Evolutionary conservation across 1,140 invertebrate species (phyloP).

Genomic region (Gonatopus flavifemur): DNA sequence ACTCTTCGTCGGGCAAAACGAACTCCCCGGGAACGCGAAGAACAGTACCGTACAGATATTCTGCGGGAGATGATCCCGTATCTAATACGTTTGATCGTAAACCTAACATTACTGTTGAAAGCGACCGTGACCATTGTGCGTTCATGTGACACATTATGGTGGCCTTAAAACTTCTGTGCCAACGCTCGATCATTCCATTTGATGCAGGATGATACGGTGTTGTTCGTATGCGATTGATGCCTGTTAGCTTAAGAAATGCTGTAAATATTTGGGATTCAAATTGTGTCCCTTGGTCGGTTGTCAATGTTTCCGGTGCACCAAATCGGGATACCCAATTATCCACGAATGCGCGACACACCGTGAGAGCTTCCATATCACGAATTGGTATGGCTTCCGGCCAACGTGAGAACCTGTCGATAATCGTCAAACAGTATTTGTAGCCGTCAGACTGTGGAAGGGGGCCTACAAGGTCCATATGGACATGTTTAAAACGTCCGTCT

Average conservation of each 20-base stretch:
- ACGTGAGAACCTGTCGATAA: not conserved
- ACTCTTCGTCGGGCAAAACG: constrained; percentile 9
- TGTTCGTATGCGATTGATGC: constrained; percentile 5
- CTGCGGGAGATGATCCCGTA: constrained; percentile 19
- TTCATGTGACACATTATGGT: constrained; percentile 34
- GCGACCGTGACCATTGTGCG: constrained; percentile 32
- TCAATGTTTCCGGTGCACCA: not conserved
- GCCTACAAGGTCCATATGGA: not conserved
- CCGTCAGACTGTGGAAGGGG: not conserved
- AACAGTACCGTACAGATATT: constrained; percentile 28
- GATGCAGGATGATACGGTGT: constrained; percentile 32
- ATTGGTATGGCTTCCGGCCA: not conserved
- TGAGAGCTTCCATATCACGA: not conserved
- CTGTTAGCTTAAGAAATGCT: constrained; percentile 1
- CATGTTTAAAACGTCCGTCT: not conserved
- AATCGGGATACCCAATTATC: not conserved
- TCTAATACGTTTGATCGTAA: constrained; percentile 31
- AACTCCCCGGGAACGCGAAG: constrained; percentile 30
- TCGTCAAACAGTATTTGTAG: not conserved
- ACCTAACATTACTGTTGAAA: constrained; percentile 38
- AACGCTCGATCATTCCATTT: constrained; percentile 43
- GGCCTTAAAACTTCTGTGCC: constrained; percentile 41
- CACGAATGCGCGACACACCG: too few species aligned
- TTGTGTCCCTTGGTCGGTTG: not conserved
- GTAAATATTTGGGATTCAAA: constrained; percentile 22